Evolutionary conservation across 2,797 vertebrate genomes (phyloP).

Genomic region (Pangasius sanitwongsei): DNA sequence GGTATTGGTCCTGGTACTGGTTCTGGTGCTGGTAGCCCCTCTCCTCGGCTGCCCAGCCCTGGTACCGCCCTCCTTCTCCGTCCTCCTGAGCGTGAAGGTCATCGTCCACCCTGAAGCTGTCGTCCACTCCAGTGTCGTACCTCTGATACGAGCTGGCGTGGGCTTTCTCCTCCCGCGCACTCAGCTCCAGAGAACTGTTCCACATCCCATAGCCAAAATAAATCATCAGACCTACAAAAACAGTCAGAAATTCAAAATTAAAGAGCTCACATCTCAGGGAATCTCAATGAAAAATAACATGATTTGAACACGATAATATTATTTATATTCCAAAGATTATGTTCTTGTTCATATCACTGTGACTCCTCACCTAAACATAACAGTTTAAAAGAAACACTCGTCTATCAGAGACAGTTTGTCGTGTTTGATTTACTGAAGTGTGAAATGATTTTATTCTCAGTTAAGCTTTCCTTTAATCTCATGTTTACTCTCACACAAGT

Average conservation of each 20-base stretch:
- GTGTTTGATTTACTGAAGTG: background rate
- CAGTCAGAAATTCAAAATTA: background rate
- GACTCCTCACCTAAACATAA: background rate
- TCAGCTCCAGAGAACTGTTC: constrained; percentile 94
- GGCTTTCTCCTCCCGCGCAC: constrained; percentile 84
- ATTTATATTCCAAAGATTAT: background rate
- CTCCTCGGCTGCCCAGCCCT: constrained; percentile 85
- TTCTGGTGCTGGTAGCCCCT: constrained; percentile 76
- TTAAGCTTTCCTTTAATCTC: background rate
- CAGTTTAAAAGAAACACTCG: background rate
- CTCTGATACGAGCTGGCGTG: constrained; percentile 94
- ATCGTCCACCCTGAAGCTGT: constrained; percentile 83
- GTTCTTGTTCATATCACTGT: background rate
- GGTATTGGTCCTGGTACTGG: constrained; percentile 50
- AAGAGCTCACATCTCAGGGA: background rate
- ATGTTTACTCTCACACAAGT: background rate
- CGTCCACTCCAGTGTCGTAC: constrained; percentile 89
- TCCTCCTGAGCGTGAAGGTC: constrained; percentile 72
- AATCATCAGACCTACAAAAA: constrained; percentile 85
- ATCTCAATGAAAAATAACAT: background rate
- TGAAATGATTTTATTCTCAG: background rate
- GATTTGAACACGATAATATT: background rate
- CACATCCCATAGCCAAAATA: constrained; percentile 93
- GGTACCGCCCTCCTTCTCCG: constrained; percentile 71
- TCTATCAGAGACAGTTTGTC: background rate